A percentile compares a stretch with the other conserved stretches of the same genome.
These are phyloP conservation scores for Volucella zonaria DNA, from an alignment of 2,888 invertebrate genomes.

Conservation along the genomic window DNA sequence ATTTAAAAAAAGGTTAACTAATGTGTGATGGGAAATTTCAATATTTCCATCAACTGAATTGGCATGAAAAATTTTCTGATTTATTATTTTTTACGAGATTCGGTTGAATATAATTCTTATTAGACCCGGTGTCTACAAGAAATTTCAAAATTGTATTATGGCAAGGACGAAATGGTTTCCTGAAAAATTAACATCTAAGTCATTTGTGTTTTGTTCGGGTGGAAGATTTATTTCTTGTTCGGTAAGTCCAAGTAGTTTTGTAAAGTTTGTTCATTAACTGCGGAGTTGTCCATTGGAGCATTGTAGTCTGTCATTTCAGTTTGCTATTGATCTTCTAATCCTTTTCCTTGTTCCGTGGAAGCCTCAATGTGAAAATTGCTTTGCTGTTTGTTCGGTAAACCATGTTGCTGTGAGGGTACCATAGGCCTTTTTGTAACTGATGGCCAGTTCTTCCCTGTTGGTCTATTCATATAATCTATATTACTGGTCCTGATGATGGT, in stretches of 20 bases:
- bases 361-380: conserved; percentile 10
- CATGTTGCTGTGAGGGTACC: neutral
- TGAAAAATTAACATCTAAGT: neutral
- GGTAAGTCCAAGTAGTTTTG: neutral
- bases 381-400: conserved; percentile 10
- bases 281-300: no score
- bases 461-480: neutral
- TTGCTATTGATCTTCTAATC: no score
- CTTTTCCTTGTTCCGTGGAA: no score
- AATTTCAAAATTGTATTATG: conserved; percentile 29
- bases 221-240: neutral
- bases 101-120: no score
- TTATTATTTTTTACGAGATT: no score
- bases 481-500: conserved; percentile 13
- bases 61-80: no score
- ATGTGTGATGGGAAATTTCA: no score
- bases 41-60: no score
- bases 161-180: conserved; percentile 12
- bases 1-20: conserved; percentile 28
- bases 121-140: no score
- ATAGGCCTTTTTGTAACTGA: neutral
- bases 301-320: no score
- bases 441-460: conserved; percentile 5
- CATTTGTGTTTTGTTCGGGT: no score
- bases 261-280: neutral